These are phyloP conservation scores for Chrysaora quinquecirrha DNA, from an alignment of 30 jellyfish, hydroid and myxozoan genomes.

Conservation along the genomic window DNA sequence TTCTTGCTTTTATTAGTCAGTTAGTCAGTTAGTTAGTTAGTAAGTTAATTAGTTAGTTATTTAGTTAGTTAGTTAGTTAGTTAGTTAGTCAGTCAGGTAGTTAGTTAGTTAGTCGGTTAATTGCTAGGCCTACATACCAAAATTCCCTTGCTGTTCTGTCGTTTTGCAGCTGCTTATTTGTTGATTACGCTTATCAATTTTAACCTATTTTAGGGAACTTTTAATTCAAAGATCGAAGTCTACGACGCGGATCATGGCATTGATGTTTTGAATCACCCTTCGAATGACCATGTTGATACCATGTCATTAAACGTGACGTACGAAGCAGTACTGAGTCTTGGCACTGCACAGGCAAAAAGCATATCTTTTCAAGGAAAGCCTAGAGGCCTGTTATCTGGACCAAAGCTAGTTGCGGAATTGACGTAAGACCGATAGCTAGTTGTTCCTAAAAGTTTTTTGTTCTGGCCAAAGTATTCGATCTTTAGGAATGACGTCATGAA, in stretches of 20 bases:
- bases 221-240: background rate
- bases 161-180: background rate
- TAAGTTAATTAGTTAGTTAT: too few relatives aligned
- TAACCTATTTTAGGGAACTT: background rate
- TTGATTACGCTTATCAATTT: background rate
- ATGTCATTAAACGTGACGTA: background rate
- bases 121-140: background rate
- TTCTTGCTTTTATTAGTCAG: too few relatives aligned
- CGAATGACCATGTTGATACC: conserved; percentile 5
- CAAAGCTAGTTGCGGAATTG: background rate
- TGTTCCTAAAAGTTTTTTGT: too few relatives aligned
- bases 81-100: too few relatives aligned
- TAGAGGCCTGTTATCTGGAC: background rate
- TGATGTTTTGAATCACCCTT: background rate
- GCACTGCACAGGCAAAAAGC: background rate
- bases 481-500: too few relatives aligned
- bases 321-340: background rate
- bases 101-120: too few relatives aligned
- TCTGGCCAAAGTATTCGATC: too few relatives aligned
- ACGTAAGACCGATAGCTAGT: too few relatives aligned
- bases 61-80: too few relatives aligned
- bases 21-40: too few relatives aligned
- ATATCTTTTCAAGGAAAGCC: background rate
- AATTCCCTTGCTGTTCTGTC: background rate
- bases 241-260: background rate